Percentiles rank a stretch among this genome's conserved stretches.
These are phyloP conservation scores for Podarcis muralis DNA, from an alignment of 2,113 vertebrate species.

Conservation along the genomic window DNA sequence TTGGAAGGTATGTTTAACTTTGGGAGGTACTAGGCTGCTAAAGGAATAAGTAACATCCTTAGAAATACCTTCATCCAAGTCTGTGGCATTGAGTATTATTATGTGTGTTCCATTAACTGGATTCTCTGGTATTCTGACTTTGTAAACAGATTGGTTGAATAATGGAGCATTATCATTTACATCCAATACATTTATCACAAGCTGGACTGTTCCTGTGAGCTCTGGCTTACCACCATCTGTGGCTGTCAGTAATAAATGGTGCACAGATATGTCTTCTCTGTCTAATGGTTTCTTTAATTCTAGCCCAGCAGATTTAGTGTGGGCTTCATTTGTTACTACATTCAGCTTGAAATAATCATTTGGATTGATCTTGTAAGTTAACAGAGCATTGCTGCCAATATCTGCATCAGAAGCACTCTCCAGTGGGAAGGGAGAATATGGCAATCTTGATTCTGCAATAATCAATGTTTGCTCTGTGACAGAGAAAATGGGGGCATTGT, in stretches of 20 bases:
- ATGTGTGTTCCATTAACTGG: conserved; percentile 30
- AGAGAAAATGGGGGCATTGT: conserved; percentile 76
- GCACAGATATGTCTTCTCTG: conserved; percentile 58
- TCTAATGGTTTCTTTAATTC: conserved; percentile 65
- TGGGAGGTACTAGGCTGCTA: conserved; percentile 28
- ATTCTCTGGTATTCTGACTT: conserved; percentile 44
- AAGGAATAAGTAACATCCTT: conserved; percentile 59
- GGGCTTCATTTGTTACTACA: conserved; percentile 57
- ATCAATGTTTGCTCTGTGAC: conserved; percentile 62
- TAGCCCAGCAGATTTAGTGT: conserved; percentile 63
- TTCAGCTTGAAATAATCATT: conserved; percentile 75
- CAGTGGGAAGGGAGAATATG: conserved; percentile 73
- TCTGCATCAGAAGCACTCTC: conserved; percentile 77
- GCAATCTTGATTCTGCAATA: conserved; percentile 74
- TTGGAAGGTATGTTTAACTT: conserved; percentile 51
- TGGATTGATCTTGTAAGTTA: conserved; percentile 71
- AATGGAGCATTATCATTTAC: conserved; percentile 66
- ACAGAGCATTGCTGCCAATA: conserved; percentile 76
- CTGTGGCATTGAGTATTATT: conserved; percentile 49
- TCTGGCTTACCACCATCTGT: conserved; percentile 73
- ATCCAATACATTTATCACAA: conserved; percentile 65
- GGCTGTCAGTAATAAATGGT: conserved; percentile 68
- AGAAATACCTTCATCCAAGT: conserved; percentile 55
- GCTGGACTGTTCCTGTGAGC: conserved; percentile 54
- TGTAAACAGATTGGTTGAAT: conserved; percentile 62